Percentiles rank a stretch among this genome's conserved stretches.
These are phyloP conservation scores for Mandrillus leucophaeus DNA, from an alignment of 2,113 vertebrate genomes.

Conservation along the genomic window DNA sequence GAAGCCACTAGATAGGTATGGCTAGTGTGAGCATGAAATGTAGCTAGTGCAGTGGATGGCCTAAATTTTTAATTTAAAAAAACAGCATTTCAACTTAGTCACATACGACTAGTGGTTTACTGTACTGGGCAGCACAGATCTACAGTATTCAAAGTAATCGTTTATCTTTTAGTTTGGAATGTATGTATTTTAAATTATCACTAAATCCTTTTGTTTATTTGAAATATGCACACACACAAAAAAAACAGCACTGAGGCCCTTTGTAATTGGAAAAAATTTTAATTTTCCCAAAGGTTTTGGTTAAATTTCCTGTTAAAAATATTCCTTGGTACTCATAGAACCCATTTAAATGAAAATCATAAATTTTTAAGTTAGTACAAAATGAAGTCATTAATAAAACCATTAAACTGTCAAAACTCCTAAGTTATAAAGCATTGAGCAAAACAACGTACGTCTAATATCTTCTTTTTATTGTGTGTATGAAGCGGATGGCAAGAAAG, in stretches of 20 bases:
- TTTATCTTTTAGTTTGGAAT: not conserved
- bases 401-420: conserved; percentile 54
- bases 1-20: not conserved
- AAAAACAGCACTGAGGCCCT: not conserved
- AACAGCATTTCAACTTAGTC: not conserved
- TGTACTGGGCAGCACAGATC: not conserved
- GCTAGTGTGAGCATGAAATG: not conserved
- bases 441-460: conserved; percentile 1
- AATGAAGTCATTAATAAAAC: conserved; percentile 68
- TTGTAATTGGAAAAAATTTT: not conserved
- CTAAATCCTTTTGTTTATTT: not conserved
- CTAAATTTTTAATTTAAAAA: not conserved
- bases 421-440: conserved; percentile 33
- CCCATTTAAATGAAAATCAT: conserved; percentile 53
- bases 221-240: not conserved
- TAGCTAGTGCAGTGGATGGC: not conserved
- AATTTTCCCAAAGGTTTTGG: conserved; percentile 34
- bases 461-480: not conserved
- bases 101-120: not conserved
- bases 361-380: conserved; percentile 54
- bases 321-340: conserved; percentile 22
- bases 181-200: not conserved
- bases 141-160: not conserved
- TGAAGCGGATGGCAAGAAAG: not conserved
- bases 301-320: conserved; percentile 49